These are phyloP conservation scores for Coenobita brevimanus DNA, from an alignment of 1,140 invertebrate genomes.

Conservation along the genomic window DNA sequence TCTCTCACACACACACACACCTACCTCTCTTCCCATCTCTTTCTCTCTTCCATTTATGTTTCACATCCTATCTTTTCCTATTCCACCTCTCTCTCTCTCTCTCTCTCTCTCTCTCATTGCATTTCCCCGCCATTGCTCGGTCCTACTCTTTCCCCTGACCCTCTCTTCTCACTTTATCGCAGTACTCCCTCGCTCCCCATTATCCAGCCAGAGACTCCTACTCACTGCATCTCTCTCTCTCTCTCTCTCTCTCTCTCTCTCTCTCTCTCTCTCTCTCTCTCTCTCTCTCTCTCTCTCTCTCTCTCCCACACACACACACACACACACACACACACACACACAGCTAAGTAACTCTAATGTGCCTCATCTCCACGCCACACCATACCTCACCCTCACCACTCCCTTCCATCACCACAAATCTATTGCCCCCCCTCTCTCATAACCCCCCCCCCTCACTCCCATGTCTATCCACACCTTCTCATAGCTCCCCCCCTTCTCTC, in stretches of 20 bases:
- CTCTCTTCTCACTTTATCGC: neutral
- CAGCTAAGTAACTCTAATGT: neutral
- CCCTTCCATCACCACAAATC: neutral
- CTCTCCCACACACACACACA: constrained; percentile 11
- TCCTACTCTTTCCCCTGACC: neutral
- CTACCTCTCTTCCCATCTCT: neutral
- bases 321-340: neutral
- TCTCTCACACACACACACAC: neutral
- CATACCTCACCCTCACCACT: neutral
- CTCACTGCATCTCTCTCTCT: neutral
- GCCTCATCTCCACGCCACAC: neutral
- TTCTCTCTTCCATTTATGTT: neutral
- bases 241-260: constrained; percentile 14
- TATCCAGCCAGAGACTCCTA: neutral
- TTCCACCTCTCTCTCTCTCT: constrained; percentile 32
- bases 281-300: constrained; percentile 48
- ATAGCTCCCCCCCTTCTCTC: no score
- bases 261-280: constrained; percentile 20
- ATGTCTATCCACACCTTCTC: neutral
- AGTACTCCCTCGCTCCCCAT: neutral
- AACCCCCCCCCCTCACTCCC: neutral
- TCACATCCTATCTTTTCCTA: neutral
- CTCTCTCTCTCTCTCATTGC: constrained; percentile 26
- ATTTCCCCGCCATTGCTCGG: neutral
- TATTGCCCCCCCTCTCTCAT: neutral